A percentile compares a stretch with the other conserved stretches of the same genome.
Evolutionary conservation across 1,140 invertebrate genomes (phyloP).

Genomic region (Ganaspis sp.): DNA sequence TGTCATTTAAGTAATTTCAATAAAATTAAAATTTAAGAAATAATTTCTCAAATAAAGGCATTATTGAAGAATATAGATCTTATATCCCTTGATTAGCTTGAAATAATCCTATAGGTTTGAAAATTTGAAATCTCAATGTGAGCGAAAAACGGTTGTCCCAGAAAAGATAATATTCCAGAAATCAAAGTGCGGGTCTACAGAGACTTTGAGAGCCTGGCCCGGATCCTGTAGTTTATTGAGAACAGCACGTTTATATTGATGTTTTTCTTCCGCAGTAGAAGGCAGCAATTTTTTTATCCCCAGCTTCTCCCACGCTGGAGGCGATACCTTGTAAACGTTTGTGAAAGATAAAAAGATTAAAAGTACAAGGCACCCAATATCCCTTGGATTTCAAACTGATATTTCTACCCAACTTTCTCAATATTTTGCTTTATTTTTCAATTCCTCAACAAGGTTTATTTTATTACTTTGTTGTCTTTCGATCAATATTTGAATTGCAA

Average conservation of each 20-base stretch:
- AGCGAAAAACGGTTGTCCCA: neutral
- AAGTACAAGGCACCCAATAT: neutral
- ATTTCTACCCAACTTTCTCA: neutral
- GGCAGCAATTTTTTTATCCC: conserved; percentile 41
- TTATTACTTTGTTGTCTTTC: neutral
- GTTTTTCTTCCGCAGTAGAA: conserved; percentile 45
- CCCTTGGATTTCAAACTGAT: neutral
- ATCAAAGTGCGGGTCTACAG: neutral
- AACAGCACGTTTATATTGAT: conserved; percentile 46
- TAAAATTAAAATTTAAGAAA: no score
- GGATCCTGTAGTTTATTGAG: conserved; percentile 52
- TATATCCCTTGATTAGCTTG: no score
- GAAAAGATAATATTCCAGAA: neutral
- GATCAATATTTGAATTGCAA: neutral
- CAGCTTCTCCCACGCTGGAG: conserved; percentile 8
- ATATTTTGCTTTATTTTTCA: conserved; percentile 22
- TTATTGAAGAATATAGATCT: no score
- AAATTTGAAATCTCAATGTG: neutral
- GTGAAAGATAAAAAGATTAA: conserved; percentile 17
- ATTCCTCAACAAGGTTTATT: neutral
- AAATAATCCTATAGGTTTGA: no score
- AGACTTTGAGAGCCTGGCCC: conserved; percentile 38
- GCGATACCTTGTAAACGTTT: conserved; percentile 23
- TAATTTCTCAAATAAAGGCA: no score
- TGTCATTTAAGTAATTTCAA: no score